Percentiles rank a stretch among this genome's conserved stretches.
Evolutionary conservation across 2,888 invertebrate genomes (phyloP).

Genomic region (Rhyacophila evoluta): DNA sequence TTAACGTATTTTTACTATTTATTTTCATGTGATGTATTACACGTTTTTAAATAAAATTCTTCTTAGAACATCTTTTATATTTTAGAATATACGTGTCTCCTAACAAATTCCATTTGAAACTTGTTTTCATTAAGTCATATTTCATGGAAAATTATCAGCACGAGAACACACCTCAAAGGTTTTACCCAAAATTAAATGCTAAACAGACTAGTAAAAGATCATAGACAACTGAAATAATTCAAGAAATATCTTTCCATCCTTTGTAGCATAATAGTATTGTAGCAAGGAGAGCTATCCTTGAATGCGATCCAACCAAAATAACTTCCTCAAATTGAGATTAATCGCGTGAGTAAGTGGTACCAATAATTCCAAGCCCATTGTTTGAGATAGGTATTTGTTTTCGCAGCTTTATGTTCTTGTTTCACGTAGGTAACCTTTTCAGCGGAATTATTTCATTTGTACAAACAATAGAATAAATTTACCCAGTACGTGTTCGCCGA

Average conservation of each 20-base stretch:
- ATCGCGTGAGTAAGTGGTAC: constrained; percentile 1
- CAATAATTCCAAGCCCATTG: background rate
- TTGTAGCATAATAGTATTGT: background rate
- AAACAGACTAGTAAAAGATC: background rate
- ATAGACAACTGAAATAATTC: background rate
- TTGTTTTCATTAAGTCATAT: too few relatives aligned
- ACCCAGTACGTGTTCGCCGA: background rate
- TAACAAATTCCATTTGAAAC: too few relatives aligned
- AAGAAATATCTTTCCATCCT: background rate
- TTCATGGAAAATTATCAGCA: too few relatives aligned
- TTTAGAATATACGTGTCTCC: too few relatives aligned
- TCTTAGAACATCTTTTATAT: too few relatives aligned
- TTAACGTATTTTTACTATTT: too few relatives aligned
- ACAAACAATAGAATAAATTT: background rate
- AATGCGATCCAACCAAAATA: constrained; percentile 11
- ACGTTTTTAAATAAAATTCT: too few relatives aligned
- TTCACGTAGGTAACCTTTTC: background rate
- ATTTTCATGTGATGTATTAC: too few relatives aligned
- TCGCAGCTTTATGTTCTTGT: background rate
- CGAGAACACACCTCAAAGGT: too few relatives aligned
- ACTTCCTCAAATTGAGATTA: constrained; percentile 6
- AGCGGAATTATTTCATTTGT: background rate
- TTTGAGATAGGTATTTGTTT: background rate
- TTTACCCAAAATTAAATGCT: too few relatives aligned
- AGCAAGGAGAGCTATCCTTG: background rate